These are phyloP conservation scores for Pocillopora grandis DNA, from an alignment of 92 coral and sea anemone species.

Conservation along the genomic window DNA sequence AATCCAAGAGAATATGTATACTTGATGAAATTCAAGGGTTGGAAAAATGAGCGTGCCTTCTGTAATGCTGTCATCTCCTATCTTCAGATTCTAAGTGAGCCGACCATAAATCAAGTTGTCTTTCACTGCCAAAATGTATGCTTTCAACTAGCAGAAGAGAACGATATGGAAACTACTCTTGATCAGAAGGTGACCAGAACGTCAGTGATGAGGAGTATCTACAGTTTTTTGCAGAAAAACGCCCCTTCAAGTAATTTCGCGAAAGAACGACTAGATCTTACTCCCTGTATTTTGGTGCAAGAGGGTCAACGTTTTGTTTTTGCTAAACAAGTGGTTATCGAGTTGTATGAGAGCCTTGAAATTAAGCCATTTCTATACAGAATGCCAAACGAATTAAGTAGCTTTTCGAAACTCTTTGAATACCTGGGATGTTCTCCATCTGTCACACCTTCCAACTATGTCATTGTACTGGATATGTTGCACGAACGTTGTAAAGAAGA, in stretches of 20 bases:
- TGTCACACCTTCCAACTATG: conserved; percentile 45
- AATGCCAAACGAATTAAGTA: conserved; percentile 42
- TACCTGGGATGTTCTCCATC: conserved; percentile 38
- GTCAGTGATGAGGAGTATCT: too few species aligned
- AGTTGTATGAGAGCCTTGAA: conserved; percentile 37
- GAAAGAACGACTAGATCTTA: neutral
- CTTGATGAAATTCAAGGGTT: neutral
- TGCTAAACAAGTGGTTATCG: conserved; percentile 59
- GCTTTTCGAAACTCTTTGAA: conserved; percentile 21
- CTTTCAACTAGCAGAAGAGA: neutral
- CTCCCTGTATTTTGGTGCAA: conserved; percentile 47
- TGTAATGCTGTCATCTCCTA: neutral
- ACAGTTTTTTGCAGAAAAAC: too few species aligned
- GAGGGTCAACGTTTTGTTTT: conserved; percentile 47
- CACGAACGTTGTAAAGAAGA: neutral
- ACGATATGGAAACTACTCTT: too few species aligned
- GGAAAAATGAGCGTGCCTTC: neutral
- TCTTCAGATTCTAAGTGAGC: conserved; percentile 9
- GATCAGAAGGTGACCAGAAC: too few species aligned
- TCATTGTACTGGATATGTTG: conserved; percentile 47
- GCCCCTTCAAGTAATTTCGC: too few species aligned
- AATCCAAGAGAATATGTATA: neutral
- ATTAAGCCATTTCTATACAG: conserved; percentile 68
- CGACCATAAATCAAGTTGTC: conserved; percentile 44
- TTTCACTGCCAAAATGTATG: conserved; percentile 65